These are phyloP conservation scores for Melieria picta DNA, from an alignment of 2,888 invertebrate species.

Conservation along the genomic window DNA sequence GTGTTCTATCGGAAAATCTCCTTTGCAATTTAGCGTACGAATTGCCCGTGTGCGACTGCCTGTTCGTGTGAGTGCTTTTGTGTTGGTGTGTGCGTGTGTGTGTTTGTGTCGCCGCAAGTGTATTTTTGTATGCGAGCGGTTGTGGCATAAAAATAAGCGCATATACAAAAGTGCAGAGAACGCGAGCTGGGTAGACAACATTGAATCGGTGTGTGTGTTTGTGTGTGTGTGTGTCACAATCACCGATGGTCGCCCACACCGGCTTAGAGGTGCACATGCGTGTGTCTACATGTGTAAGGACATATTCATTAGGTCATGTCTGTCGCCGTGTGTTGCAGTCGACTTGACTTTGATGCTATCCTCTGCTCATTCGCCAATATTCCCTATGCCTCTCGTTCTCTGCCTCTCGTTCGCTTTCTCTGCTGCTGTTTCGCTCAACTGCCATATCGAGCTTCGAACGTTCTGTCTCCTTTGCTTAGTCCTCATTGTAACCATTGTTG, in stretches of 20 bases:
- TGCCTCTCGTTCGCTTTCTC: too few relatives aligned
- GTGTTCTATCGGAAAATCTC: constrained; percentile 63
- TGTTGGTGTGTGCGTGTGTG: too few relatives aligned
- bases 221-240: too few relatives aligned
- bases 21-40: constrained; percentile 45
- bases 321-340: not conserved
- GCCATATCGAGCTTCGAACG: too few relatives aligned
- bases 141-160: not conserved
- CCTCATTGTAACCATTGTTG: too few relatives aligned
- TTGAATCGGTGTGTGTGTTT: too few relatives aligned
- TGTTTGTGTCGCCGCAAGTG: too few relatives aligned
- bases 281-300: constrained; percentile 5
- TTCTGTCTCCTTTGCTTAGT: too few relatives aligned
- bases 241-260: not conserved
- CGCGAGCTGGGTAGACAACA: too few relatives aligned
- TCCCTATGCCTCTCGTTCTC: not conserved
- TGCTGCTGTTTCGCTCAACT: too few relatives aligned
- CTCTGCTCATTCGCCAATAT: constrained; percentile 18
- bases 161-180: not conserved
- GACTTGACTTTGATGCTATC: constrained; percentile 17
- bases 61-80: not conserved
- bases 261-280: constrained; percentile 1
- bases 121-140: too few relatives aligned
- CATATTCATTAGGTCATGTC: constrained; percentile 15
- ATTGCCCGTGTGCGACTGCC: constrained; percentile 5